Base-by-base conservation (phyloP, 2,797 vertebrate genomes). In the Okamejei kenojei region DNA sequence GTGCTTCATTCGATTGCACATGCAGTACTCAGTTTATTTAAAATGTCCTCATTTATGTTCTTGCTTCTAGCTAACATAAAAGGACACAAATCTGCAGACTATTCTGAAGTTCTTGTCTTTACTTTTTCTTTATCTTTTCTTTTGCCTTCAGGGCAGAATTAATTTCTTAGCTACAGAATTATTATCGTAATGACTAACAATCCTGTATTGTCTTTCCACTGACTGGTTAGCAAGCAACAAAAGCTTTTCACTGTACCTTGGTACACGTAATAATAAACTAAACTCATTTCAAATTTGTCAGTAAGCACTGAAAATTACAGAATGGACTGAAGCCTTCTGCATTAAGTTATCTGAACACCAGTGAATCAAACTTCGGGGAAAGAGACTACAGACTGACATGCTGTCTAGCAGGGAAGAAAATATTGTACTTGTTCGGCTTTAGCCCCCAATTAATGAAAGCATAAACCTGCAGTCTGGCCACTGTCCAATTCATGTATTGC, bases 131-230 rank as follows among this genome's bases (percentile, higher is more conserved):
- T 95, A 95, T 95, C 95, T 94, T 93, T 1, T 71, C 21, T 94
- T 94, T 95, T 95, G 95, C 95, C 95, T 94, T 93, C 7, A 81
- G 96, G 95, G 94, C 95, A 90, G 93, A 94, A 95, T 95, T 96
- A 94, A 96, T 96, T 96, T 95, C 94, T 95, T 94, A 92, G 94
- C 94, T 92, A 29, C 2, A 71, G 94, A 93, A 94, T 97, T 45
- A 94, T 97, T 45, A 45, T 45, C 4, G 45, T 45, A 45, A 45
- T 45, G 45, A 45, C 45, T 45, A 45, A 45, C 45, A 45, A 45
- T 45, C 45, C 2, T 45, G 45, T 45, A 45, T 45, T 45, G 45
- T 45, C 45, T 45, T 45, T 45, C 45, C 2, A 2, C 45, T 45
- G 45, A 45, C 45, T 45, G 45, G 45, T 45, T 45, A 5, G 45